A percentile compares a stretch with the other conserved stretches of the same genome.
Conservation (phyloP, 2,113 vertebrate species). For the Enhydra lutris region DNA sequence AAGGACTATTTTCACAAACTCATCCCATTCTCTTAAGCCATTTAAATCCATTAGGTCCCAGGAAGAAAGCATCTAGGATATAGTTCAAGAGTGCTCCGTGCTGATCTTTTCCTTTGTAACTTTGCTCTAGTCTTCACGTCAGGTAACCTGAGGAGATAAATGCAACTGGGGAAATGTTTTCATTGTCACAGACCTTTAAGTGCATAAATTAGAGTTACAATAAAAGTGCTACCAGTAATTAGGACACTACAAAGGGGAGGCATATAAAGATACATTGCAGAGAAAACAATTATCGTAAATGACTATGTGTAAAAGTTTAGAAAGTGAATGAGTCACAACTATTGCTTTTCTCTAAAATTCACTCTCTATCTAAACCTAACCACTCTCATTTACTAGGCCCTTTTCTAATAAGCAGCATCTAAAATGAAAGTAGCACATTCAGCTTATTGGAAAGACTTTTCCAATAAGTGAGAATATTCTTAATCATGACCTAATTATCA, state of each 20-base stretch:
- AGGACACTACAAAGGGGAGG: neutral
- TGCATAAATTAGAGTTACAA: slow-evolving; percentile 20
- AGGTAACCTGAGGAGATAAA: neutral
- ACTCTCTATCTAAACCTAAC: slow-evolving; percentile 62
- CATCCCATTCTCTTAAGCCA: neutral
- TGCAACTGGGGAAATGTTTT: slow-evolving; percentile 24
- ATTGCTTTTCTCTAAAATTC: slow-evolving; percentile 51
- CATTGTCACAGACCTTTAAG: neutral
- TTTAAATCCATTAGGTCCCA: neutral
- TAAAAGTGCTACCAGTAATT: slow-evolving; percentile 54
- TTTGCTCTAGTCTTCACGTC: neutral
- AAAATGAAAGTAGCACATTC: slow-evolving; percentile 66
- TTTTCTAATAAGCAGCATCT: neutral
- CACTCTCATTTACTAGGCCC: neutral
- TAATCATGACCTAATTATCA: neutral
- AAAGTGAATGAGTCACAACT: slow-evolving; percentile 68
- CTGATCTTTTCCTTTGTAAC: neutral
- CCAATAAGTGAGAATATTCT: slow-evolving; percentile 41
- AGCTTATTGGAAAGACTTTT: slow-evolving; percentile 49
- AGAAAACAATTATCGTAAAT: slow-evolving; percentile 69
- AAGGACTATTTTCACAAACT: neutral
- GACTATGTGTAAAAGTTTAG: slow-evolving; percentile 65
- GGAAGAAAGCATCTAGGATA: neutral
- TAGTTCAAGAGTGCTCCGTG: neutral
- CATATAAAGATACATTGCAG: slow-evolving; percentile 23